Evolutionary conservation across 2,113 vertebrate species (phyloP).

Genomic region (Tragelaphus imberbis): DNA sequence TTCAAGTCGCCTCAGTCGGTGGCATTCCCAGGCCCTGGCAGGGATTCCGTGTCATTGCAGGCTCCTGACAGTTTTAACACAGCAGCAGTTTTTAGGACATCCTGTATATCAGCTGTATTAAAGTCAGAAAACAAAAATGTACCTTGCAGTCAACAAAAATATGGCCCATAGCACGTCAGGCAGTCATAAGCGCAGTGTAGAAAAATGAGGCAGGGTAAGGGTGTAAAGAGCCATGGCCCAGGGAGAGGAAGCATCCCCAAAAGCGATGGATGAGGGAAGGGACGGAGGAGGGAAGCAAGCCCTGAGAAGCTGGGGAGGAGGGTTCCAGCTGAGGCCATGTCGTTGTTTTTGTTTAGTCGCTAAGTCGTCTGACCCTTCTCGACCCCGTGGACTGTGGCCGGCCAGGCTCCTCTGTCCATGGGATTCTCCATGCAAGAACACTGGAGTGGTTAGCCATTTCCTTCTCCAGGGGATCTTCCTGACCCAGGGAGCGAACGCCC

Average conservation of each 20-base stretch:
- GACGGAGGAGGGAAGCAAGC: neutral
- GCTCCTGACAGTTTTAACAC: neutral
- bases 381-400: neutral
- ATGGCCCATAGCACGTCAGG: neutral
- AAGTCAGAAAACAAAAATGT: neutral
- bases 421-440: neutral
- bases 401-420: neutral
- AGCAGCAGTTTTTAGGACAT: neutral
- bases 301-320: neutral
- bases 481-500: neutral
- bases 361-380: rapidly evolving
- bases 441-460: neutral
- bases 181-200: neutral
- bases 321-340: neutral
- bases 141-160: neutral
- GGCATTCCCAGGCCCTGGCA: neutral
- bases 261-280: neutral
- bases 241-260: neutral
- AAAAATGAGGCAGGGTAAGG: neutral
- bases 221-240: neutral
- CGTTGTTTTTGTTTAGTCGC: neutral
- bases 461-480: neutral
- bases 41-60: neutral
- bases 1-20: neutral
- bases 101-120: neutral